These are phyloP conservation scores for Cremastinae sp. DNA, from an alignment of 2,888 invertebrate genomes.

Conservation along the genomic window DNA sequence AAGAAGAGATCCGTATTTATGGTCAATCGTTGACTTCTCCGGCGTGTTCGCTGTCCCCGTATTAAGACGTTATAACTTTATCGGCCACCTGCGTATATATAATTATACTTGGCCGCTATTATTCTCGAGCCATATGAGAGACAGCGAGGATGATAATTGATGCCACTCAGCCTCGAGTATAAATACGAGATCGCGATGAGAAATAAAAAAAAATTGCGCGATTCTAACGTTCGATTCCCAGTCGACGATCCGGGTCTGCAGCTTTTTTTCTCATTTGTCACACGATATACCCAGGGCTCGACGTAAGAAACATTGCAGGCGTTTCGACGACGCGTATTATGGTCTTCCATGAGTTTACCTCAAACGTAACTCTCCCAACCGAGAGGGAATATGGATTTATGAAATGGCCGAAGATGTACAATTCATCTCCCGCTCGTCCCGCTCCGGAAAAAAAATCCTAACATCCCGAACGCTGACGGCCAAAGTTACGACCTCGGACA, in stretches of 20 bases:
- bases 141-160: constrained; percentile 14
- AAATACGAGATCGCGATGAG: constrained; percentile 5
- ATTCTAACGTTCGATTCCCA: constrained; percentile 24
- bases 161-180: constrained; percentile 9
- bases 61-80: constrained; percentile 41
- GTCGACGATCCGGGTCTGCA: neutral
- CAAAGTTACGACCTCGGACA: constrained; percentile 28
- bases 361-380: neutral
- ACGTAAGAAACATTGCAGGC: constrained; percentile 13
- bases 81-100: constrained; percentile 28
- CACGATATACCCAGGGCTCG: constrained; percentile 10
- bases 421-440: constrained; percentile 35
- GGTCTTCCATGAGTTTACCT: neutral
- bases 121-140: constrained; percentile 2
- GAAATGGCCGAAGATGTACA: constrained; percentile 28
- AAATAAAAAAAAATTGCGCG: too few relatives aligned
- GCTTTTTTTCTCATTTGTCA: constrained; percentile 37
- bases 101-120: constrained; percentile 39
- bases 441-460: neutral
- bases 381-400: constrained; percentile 32
- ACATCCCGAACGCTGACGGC: constrained; percentile 33
- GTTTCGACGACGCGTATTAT: constrained; percentile 19
- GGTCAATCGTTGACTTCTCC: constrained; percentile 35
- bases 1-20: constrained; percentile 26
- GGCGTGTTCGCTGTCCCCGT: constrained; percentile 17